Evolutionary conservation across 2,888 invertebrate species (phyloP).

Genomic region (Tenthredo notha): DNA sequence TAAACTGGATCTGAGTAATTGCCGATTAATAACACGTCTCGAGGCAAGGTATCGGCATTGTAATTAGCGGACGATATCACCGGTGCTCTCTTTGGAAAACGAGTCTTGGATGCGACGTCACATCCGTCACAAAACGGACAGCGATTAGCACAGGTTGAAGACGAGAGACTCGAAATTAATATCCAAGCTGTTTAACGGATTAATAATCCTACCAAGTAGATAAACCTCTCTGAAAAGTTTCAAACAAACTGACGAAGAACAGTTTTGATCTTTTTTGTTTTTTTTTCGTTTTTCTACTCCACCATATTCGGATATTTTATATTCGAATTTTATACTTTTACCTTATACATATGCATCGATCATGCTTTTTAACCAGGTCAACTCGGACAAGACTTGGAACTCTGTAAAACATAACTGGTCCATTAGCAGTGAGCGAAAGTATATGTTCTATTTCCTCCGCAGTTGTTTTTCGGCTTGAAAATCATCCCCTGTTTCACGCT

Average conservation of each 20-base stretch:
- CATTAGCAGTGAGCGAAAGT: slow-evolving; percentile 41
- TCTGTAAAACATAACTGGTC: slow-evolving; percentile 47
- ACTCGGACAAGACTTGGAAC: slow-evolving; percentile 25
- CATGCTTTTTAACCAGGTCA: slow-evolving; percentile 33
- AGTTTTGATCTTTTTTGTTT: background rate
- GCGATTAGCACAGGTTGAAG: background rate
- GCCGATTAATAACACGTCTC: slow-evolving; percentile 73
- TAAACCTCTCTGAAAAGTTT: background rate
- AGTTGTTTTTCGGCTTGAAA: slow-evolving; percentile 7
- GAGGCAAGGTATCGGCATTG: slow-evolving; percentile 43
- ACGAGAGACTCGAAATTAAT: slow-evolving; percentile 1
- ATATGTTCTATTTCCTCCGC: slow-evolving; percentile 35
- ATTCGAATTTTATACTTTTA: background rate
- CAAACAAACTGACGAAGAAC: background rate
- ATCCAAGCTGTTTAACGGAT: background rate
- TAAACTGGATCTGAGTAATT: slow-evolving; percentile 71
- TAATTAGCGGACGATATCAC: slow-evolving; percentile 30
- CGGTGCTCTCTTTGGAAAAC: background rate
- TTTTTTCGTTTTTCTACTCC: background rate
- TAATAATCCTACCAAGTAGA: background rate
- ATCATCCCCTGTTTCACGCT: slow-evolving; percentile 24
- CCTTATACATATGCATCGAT: background rate
- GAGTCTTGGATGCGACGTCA: slow-evolving; percentile 9
- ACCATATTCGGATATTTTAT: background rate
- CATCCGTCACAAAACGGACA: slow-evolving; percentile 8